phyloP scores from a whole-genome alignment of 2,888 invertebrate genomes.

The Coelopa pilipes region DNA sequence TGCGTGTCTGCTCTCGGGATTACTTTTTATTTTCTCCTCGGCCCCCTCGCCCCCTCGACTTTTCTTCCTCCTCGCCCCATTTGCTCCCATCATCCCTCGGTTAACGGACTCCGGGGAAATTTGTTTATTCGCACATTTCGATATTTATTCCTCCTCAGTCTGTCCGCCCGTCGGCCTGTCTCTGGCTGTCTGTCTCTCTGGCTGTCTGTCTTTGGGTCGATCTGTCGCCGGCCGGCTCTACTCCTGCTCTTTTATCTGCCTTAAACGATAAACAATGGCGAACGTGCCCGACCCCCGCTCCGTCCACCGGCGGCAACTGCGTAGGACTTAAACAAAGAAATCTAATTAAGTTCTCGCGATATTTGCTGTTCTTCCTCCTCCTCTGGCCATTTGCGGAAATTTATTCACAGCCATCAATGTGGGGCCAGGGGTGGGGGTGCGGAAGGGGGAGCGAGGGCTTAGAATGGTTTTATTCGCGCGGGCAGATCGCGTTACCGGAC shows the following conservation, averaged over 20 bases:
- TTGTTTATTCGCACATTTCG: slow-evolving; percentile 13
- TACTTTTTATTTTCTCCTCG: neutral
- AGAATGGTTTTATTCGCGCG: no score
- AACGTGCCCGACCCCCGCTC: neutral
- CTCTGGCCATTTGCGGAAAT: no score
- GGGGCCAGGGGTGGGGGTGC: no score
- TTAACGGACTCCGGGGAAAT: neutral
- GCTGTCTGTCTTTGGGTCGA: neutral
- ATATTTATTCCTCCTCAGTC: neutral
- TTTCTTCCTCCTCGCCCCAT: neutral
- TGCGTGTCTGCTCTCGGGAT: slow-evolving; percentile 24
- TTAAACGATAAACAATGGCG: slow-evolving; percentile 27
- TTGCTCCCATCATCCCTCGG: neutral
- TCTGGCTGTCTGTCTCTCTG: neutral
- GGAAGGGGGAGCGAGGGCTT: no score
- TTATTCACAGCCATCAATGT: no score
- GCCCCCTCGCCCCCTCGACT: neutral
- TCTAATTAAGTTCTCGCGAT: slow-evolving; percentile 20
- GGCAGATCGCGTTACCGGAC: no score
- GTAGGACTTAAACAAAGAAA: slow-evolving; percentile 3
- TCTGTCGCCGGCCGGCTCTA: neutral
- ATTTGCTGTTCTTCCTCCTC: neutral
- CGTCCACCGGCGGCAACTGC: neutral
- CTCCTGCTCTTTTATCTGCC: neutral
- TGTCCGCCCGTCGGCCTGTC: neutral